phyloP scores from a whole-genome alignment of 2,888 invertebrate genomes.

The Aporophyla lueneburgensis region DNA sequence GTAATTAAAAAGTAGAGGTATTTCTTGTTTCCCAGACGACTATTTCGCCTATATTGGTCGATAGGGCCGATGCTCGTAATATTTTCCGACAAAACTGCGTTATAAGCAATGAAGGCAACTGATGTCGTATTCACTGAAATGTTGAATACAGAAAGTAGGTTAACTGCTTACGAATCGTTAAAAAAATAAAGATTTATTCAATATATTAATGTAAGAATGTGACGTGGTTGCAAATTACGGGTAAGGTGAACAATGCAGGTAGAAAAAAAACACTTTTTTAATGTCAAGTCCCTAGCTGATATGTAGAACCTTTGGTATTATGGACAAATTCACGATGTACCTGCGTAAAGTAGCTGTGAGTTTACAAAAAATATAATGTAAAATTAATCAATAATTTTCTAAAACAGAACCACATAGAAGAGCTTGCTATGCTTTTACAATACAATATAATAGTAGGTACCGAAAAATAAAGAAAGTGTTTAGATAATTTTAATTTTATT shows the following conservation, averaged over 20 bases:
- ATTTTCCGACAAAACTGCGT: slow-evolving; percentile 36
- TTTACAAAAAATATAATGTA: not conserved
- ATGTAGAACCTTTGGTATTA: too few species aligned
- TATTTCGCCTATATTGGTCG: slow-evolving; percentile 5
- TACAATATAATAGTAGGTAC: slow-evolving; percentile 1
- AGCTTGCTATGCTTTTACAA: not conserved
- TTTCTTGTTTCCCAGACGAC: slow-evolving; percentile 12
- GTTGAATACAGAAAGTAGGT: slow-evolving; percentile 28
- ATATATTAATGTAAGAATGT: not conserved
- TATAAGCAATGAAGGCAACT: slow-evolving; percentile 34
- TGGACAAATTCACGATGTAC: not conserved
- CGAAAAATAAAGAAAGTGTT: slow-evolving; percentile 40
- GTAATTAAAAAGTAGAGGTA: slow-evolving; percentile 40
- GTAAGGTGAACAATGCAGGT: not conserved
- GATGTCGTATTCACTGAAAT: slow-evolving; percentile 25
- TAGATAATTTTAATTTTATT: slow-evolving; percentile 25
- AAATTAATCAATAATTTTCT: not conserved
- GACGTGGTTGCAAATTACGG: not conserved
- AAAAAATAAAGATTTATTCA: not conserved
- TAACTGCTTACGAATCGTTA: not conserved
- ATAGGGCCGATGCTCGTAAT: not conserved
- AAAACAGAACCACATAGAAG: not conserved
- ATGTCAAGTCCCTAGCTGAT: not conserved
- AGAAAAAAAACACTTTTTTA: not conserved
- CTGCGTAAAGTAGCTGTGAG: not conserved